These are phyloP conservation scores for Eulemur rubriventer DNA, from an alignment of 2,797 vertebrate genomes.

Conservation along the genomic window DNA sequence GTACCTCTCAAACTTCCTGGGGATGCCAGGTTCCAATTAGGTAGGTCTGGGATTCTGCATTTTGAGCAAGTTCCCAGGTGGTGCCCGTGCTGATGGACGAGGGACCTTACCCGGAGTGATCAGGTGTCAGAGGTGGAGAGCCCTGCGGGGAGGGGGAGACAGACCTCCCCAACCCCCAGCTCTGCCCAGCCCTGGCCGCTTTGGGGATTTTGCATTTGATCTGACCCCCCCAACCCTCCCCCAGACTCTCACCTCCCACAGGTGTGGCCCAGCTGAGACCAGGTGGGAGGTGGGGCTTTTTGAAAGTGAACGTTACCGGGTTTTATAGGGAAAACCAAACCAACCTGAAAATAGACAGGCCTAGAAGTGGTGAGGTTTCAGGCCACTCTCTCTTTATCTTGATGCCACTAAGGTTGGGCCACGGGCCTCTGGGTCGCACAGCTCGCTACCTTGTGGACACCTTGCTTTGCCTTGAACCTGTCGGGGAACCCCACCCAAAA, in stretches of 20 bases:
- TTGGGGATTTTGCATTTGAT: neutral
- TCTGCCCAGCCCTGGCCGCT: neutral
- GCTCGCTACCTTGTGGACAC: neutral
- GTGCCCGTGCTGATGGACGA: neutral
- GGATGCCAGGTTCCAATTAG: neutral
- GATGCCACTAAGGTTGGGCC: neutral
- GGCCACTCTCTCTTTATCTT: neutral
- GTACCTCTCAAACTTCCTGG: neutral
- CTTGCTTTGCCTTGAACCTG: neutral
- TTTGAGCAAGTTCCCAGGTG: neutral
- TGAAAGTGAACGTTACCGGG: slow-evolving; percentile 52
- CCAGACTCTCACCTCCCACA: neutral
- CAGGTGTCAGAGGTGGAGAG: neutral
- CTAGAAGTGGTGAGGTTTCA: neutral
- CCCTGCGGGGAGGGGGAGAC: rapidly evolving
- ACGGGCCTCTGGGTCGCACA: neutral
- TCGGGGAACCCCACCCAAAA: slow-evolving; percentile 72
- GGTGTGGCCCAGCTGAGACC: neutral
- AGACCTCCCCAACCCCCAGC: neutral
- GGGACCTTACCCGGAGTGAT: neutral
- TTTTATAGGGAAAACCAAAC: slow-evolving; percentile 40
- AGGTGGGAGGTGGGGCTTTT: slow-evolving; percentile 65
- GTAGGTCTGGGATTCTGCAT: neutral
- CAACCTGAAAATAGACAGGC: slow-evolving; percentile 6
- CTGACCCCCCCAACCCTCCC: neutral